phyloP scores from a whole-genome alignment of 92 coral and sea anemone genomes.

The Epizoanthus stellaris region DNA sequence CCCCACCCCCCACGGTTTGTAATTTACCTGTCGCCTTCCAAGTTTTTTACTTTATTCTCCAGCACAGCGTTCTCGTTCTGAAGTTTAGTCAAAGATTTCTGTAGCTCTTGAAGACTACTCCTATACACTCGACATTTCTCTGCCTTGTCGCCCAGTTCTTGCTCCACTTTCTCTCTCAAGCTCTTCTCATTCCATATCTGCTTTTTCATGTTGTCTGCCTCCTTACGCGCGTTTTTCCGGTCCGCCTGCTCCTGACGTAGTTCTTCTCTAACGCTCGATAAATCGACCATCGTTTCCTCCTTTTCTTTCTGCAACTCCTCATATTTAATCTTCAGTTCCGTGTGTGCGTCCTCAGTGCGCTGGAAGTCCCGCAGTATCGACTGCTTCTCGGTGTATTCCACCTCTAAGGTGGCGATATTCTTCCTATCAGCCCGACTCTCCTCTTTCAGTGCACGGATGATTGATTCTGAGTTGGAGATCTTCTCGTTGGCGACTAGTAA shows the following conservation, averaged over 20 bases:
- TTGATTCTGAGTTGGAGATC: conserved; percentile 78
- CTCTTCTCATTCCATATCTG: conserved; percentile 79
- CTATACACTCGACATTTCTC: conserved; percentile 70
- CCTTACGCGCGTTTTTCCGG: conserved; percentile 80
- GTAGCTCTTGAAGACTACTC: conserved; percentile 76
- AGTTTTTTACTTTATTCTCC: conserved; percentile 73
- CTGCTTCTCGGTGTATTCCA: conserved; percentile 76
- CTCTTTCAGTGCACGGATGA: conserved; percentile 76
- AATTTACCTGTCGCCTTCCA: conserved; percentile 67
- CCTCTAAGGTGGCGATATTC: conserved; percentile 88
- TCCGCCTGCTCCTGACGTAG: conserved; percentile 75
- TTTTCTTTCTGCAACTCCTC: conserved; percentile 86
- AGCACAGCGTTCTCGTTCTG: conserved; percentile 72
- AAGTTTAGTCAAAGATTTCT: conserved; percentile 71
- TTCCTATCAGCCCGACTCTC: conserved; percentile 86
- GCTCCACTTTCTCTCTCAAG: conserved; percentile 72
- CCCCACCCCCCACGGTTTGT: not conserved
- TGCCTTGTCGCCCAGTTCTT: conserved; percentile 76
- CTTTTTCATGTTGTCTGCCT: conserved; percentile 80
- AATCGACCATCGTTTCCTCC: conserved; percentile 78
- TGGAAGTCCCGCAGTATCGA: conserved; percentile 72
- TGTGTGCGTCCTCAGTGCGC: conserved; percentile 69
- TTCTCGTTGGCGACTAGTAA: conserved; percentile 85
- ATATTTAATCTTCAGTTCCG: conserved; percentile 74
- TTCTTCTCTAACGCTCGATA: conserved; percentile 78